Base-by-base conservation (phyloP, 2,797 vertebrate genomes). In the Podarcis lilfordi region DNA sequence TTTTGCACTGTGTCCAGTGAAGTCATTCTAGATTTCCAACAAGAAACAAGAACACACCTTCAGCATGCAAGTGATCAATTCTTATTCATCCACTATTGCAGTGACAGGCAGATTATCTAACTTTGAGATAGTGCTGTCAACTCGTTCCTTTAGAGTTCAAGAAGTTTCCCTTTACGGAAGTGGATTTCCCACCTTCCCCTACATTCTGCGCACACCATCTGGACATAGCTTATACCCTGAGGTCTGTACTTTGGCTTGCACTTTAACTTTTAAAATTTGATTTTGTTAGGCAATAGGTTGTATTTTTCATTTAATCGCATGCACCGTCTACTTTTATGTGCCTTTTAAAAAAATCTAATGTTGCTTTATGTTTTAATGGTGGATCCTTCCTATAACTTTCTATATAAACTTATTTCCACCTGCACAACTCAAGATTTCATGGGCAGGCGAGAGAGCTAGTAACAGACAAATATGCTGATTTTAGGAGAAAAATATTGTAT, bases 31-130 rank as follows among this genome's bases (percentile, higher is more conserved):
- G 76, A 19, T 5, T 86, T 89, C 91, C 89, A 87, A 29, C 80
- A 84, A 68, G 84, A 87, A 85, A 93, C 84, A 91, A 93, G 92
- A 94, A 92, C 90, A 92, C 66, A 91, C 80, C 50, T 86, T 74
- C n/a, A 75, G 82, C 50, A 89, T 89, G 90, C 59, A 80, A 4
- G 75, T 6, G 9, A 29, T 35, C 25, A 1, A 45, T 25, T 88
- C 5, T 23, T 21, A 10, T 75, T n/a, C 89, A 91, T 76, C 40
- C 55, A 40, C 1, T 50, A 8, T 45, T 71, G 76, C 72, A 21
- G 72, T 78, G 3, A 80, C 9, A 61, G 7, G 29, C 21, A n/a
- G 68, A 85, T 83, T 89, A 89, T 64, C 71, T 21, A 1, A 27
- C 29, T 23, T 0, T 0, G 43, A 87, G 29, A 50, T 11, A n/a